phyloP scores from a whole-genome alignment of 2,888 invertebrate species.

The Pseudeuparius sepicola region DNA sequence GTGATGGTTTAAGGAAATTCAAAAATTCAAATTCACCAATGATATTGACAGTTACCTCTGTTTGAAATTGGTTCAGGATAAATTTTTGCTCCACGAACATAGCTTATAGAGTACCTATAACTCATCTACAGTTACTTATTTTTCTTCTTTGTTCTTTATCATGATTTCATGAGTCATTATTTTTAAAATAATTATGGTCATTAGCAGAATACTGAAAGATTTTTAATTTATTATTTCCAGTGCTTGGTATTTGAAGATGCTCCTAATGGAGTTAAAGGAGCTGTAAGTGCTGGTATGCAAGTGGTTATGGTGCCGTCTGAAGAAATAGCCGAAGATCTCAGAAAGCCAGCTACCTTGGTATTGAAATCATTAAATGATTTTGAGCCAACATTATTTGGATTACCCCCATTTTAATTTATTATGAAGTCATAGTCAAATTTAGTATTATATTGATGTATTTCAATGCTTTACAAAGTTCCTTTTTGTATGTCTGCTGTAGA shows the following conservation, averaged over 20 bases:
- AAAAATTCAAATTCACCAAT: too few relatives aligned
- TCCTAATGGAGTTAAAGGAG: slow-evolving; percentile 77
- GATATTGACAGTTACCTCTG: too few relatives aligned
- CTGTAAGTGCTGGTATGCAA: slow-evolving; percentile 74
- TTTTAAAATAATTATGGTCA: not conserved
- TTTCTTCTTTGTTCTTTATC: too few relatives aligned
- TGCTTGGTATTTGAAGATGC: slow-evolving; percentile 89
- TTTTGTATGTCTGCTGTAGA: too few relatives aligned
- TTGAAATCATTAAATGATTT: slow-evolving; percentile 68
- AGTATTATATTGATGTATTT: too few relatives aligned
- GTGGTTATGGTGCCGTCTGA: slow-evolving; percentile 72
- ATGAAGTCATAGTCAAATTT: too few relatives aligned
- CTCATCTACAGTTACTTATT: not conserved
- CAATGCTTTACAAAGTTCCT: too few relatives aligned
- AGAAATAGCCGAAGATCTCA: slow-evolving; percentile 40
- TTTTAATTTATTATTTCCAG: slow-evolving; percentile 19
- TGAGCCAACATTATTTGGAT: slow-evolving; percentile 74
- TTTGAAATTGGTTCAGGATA: too few relatives aligned
- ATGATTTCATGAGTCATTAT: slow-evolving; percentile 1
- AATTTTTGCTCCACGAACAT: too few relatives aligned
- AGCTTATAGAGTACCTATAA: too few relatives aligned
- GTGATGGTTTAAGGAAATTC: too few relatives aligned
- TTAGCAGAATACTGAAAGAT: not conserved
- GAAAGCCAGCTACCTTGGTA: slow-evolving; percentile 56
- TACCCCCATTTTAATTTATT: slow-evolving; percentile 59